phyloP scores from a whole-genome alignment of 1,140 invertebrate genomes.

The Drosophila tropicalis region DNA sequence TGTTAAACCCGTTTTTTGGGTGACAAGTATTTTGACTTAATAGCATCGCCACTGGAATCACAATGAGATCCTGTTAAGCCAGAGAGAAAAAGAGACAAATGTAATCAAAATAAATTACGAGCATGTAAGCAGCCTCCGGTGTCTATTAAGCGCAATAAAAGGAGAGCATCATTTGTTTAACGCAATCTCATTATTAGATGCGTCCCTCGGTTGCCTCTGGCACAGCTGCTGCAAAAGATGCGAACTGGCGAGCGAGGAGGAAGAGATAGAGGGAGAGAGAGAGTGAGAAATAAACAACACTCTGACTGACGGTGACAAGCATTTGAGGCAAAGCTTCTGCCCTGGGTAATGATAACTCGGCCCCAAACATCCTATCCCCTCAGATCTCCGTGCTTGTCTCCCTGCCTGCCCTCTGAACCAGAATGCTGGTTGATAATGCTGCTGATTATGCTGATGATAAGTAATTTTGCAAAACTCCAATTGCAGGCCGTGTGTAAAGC shows the following conservation, averaged over 20 bases:
- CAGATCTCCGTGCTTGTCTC: too few species aligned
- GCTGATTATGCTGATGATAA: constrained; percentile 79
- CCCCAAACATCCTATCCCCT: background rate
- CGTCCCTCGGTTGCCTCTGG: constrained; percentile 48
- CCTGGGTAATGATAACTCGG: constrained; percentile 13
- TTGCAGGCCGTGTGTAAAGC: constrained; percentile 65
- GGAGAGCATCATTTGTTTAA: constrained; percentile 79
- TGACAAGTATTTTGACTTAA: background rate
- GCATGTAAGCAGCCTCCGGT: constrained; percentile 79
- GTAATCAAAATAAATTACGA: constrained; percentile 82
- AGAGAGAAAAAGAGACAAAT: constrained; percentile 54
- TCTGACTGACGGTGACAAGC: constrained; percentile 36
- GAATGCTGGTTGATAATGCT: constrained; percentile 59
- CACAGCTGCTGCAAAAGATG: constrained; percentile 62
- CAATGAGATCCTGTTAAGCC: background rate
- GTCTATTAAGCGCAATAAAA: constrained; percentile 80
- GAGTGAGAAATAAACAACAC: background rate
- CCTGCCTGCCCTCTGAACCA: too few species aligned
- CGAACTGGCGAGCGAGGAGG: background rate
- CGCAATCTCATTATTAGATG: constrained; percentile 79
- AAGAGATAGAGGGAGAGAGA: background rate
- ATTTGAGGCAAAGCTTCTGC: constrained; percentile 35
- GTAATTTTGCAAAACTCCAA: constrained; percentile 74
- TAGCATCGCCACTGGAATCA: background rate
- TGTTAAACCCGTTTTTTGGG: too few species aligned